phyloP scores from a whole-genome alignment of 2,797 vertebrate genomes.

The Chelon labrosus region DNA sequence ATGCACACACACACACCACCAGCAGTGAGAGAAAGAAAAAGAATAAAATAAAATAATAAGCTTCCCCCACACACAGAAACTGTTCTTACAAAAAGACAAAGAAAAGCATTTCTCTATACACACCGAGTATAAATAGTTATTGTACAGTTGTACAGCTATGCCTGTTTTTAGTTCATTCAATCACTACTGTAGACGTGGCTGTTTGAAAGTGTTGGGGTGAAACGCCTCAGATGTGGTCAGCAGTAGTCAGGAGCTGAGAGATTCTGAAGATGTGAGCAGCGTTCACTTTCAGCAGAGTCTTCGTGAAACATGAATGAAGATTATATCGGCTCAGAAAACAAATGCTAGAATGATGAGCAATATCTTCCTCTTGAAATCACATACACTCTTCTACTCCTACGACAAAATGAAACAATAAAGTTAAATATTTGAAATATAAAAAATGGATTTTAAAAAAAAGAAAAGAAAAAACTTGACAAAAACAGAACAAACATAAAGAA shows the following conservation, averaged over 20 bases:
- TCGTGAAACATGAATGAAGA: conserved; percentile 38
- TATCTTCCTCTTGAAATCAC: not conserved
- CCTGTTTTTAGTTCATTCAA: conserved; percentile 15
- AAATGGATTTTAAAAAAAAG: too few relatives aligned
- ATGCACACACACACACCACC: too few relatives aligned
- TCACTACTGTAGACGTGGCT: conserved; percentile 22
- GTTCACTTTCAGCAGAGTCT: conserved; percentile 20
- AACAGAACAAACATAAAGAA: too few relatives aligned
- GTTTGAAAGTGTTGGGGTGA: conserved; percentile 26
- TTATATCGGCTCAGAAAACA: conserved; percentile 27
- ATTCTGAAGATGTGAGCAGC: conserved; percentile 25
- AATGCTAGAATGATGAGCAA: conserved; percentile 1
- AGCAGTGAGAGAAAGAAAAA: too few relatives aligned
- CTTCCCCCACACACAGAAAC: too few relatives aligned
- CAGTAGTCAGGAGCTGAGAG: conserved; percentile 30
- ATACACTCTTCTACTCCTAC: not conserved
- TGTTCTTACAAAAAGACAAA: too few relatives aligned
- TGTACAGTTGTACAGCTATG: not conserved
- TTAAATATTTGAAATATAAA: not conserved
- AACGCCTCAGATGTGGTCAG: conserved; percentile 27
- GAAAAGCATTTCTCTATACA: too few relatives aligned
- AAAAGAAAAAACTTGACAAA: too few relatives aligned
- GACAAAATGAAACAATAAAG: not conserved
- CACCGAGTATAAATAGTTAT: not conserved
- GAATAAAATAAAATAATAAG: too few relatives aligned